phyloP scores from a whole-genome alignment of 1,140 invertebrate species.

The Arctopsyche grandis region DNA sequence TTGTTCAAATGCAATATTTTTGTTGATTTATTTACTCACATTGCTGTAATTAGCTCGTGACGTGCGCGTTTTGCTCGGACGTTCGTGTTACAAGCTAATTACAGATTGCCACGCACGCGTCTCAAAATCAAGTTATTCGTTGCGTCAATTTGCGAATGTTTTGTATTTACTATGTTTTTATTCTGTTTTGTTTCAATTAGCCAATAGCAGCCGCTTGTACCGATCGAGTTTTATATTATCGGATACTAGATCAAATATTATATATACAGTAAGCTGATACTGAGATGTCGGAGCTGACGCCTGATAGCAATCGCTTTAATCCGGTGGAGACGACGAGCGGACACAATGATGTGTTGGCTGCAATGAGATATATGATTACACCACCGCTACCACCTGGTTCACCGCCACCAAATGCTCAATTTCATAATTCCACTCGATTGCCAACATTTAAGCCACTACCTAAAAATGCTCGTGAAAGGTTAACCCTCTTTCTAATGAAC shows the following conservation, averaged over 20 bases:
- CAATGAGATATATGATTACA: background rate
- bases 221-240: background rate
- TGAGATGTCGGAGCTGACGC: conserved; percentile 38
- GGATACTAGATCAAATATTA: conserved; percentile 22
- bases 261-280: conserved; percentile 44
- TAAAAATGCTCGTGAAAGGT: too few relatives aligned
- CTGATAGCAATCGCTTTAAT: conserved; percentile 27
- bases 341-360: too few relatives aligned
- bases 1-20: too few relatives aligned
- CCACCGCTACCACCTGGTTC: background rate
- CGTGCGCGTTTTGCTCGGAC: too few relatives aligned
- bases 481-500: too few relatives aligned
- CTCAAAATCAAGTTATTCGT: too few relatives aligned
- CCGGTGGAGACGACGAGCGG: too few relatives aligned
- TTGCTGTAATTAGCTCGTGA: too few relatives aligned
- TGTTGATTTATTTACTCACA: too few relatives aligned
- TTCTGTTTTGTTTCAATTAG: background rate
- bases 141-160: background rate
- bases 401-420: conserved; percentile 19
- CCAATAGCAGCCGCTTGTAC: background rate
- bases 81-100: too few relatives aligned
- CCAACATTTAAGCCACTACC: conserved; percentile 14
- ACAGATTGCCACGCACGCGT: too few relatives aligned
- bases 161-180: background rate
- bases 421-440: conserved; percentile 3